These are phyloP conservation scores for Julus scandinavius DNA, from an alignment of 2,888 invertebrate species.

Conservation along the genomic window DNA sequence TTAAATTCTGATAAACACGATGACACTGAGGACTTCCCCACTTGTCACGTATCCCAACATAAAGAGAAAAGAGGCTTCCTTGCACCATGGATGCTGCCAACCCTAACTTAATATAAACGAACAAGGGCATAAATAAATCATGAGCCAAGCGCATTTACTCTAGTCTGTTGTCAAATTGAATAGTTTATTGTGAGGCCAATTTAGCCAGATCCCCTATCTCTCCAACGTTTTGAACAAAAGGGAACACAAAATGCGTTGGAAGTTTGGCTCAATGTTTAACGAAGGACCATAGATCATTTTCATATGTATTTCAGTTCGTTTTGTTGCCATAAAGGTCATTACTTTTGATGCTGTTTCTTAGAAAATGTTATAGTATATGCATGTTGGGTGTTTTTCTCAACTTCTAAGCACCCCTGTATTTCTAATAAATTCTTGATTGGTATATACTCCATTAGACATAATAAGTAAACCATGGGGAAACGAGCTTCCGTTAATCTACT, in stretches of 20 bases:
- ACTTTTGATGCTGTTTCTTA: no score
- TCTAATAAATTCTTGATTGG: background rate
- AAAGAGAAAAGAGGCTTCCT: background rate
- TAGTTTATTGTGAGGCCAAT: background rate
- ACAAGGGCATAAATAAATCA: constrained; percentile 14
- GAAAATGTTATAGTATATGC: no score
- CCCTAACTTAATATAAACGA: constrained; percentile 20
- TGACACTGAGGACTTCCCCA: constrained; percentile 3
- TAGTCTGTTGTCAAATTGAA: background rate
- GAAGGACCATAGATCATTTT: no score
- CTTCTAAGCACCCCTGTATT: background rate
- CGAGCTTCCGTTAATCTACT: background rate
- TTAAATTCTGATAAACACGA: constrained; percentile 7
- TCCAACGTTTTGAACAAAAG: background rate
- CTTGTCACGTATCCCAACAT: background rate
- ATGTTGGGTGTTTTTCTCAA: no score
- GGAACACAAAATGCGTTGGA: background rate
- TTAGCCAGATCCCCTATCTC: background rate
- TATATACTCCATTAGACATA: background rate
- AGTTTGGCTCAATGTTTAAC: no score
- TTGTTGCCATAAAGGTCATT: no score
- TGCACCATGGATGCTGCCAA: background rate
- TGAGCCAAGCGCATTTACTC: background rate
- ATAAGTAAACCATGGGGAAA: background rate
- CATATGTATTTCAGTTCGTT: no score